Conservation (phyloP, 2,797 vertebrate genomes). For the Adelosebastes latens region DNA sequence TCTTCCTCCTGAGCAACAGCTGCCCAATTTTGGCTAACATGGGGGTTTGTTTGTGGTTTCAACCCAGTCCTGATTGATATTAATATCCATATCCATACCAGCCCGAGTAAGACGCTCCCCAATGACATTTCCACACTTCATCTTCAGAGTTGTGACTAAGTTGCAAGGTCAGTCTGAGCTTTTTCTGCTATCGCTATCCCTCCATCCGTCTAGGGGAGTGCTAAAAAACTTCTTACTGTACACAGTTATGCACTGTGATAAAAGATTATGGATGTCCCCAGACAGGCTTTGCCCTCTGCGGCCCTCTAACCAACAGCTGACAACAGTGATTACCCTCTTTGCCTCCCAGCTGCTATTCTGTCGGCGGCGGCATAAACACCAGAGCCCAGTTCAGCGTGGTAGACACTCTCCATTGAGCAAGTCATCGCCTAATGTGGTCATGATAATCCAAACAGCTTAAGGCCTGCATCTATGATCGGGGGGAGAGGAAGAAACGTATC, state of each 20-base stretch:
- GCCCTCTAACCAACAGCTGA: constrained; percentile 70
- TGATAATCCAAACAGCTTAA: constrained; percentile 41
- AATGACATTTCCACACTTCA: constrained; percentile 1
- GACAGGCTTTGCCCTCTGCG: constrained; percentile 58
- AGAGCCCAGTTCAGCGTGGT: constrained; percentile 27
- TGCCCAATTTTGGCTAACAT: neutral
- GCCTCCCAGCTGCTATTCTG: constrained; percentile 58
- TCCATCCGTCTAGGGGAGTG: constrained; percentile 33
- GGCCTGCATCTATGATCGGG: constrained; percentile 13
- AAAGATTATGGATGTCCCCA: constrained; percentile 66
- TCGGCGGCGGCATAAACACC: constrained; percentile 52
- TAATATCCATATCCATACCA: neutral
- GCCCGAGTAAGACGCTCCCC: neutral
- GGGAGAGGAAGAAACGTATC: neutral
- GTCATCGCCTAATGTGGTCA: constrained; percentile 51
- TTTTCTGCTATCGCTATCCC: constrained; percentile 15
- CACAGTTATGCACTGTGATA: constrained; percentile 58
- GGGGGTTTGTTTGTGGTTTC: no score
- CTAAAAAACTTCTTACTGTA: constrained; percentile 43
- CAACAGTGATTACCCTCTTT: constrained; percentile 69
- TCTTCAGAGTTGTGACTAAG: neutral
- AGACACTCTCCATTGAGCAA: constrained; percentile 28
- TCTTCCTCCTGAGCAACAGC: neutral
- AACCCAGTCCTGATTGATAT: neutral
- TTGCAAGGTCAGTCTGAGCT: constrained; percentile 23